Evolutionary conservation across 1,140 invertebrate species (phyloP).

Genomic region (Tribolium madens): DNA sequence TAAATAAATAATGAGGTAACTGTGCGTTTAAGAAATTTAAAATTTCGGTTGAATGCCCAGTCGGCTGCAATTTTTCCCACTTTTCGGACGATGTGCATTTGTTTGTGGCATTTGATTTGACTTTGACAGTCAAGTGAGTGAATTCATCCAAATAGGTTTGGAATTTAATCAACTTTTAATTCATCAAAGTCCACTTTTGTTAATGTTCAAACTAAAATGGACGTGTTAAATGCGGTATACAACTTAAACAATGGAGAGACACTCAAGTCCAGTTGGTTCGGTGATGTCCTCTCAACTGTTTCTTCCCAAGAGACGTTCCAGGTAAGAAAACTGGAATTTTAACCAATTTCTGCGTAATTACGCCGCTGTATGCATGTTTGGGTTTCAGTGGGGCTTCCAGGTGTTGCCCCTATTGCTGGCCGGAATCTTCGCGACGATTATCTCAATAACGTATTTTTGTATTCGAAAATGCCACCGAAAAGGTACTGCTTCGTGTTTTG

Average conservation of each 20-base stretch:
- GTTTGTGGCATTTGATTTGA: slow-evolving; percentile 24
- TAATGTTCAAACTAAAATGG: slow-evolving; percentile 66
- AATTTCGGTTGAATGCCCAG: not conserved
- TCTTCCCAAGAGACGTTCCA: slow-evolving; percentile 42
- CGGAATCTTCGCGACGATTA: slow-evolving; percentile 12
- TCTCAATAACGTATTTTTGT: slow-evolving; percentile 16
- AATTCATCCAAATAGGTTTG: not conserved
- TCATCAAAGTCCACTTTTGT: slow-evolving; percentile 66
- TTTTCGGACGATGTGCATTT: not conserved
- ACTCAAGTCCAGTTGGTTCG: slow-evolving; percentile 46
- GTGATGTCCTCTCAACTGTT: slow-evolving; percentile 23
- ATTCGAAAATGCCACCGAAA: slow-evolving; percentile 40
- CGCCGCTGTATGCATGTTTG: not conserved
- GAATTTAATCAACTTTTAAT: slow-evolving; percentile 1
- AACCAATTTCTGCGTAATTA: not conserved
- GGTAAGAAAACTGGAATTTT: slow-evolving; percentile 29
- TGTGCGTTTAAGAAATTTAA: too few species aligned
- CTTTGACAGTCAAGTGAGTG: slow-evolving; percentile 13
- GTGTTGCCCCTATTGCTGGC: slow-evolving; percentile 4
- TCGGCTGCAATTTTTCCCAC: not conserved
- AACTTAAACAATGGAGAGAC: slow-evolving; percentile 44
- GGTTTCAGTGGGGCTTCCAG: slow-evolving; percentile 8
- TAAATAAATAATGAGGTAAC: too few species aligned
- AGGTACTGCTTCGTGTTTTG: slow-evolving; percentile 30
- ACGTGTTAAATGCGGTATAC: slow-evolving; percentile 50